Evolutionary conservation across 2,113 vertebrate species (phyloP), one percentile per base, ranked within the genome.

Genomic region (Oreotrochilus melanogaster): DNA sequence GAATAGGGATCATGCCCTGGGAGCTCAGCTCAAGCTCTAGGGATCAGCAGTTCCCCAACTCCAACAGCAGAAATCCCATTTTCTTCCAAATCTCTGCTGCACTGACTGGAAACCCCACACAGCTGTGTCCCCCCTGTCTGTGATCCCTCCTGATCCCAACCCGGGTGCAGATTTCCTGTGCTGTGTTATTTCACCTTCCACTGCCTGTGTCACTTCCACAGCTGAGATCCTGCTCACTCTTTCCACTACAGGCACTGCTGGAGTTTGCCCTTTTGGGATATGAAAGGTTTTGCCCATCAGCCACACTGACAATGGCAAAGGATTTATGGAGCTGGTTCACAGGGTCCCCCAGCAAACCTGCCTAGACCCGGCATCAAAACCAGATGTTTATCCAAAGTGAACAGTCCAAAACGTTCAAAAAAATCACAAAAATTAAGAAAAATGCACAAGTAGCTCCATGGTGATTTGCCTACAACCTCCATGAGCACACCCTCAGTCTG

Each of bases 1-100:
- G 1, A 30, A 16, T 1, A 6, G 18, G 25, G 48, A 27, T 62
- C 30, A 14, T 4, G 2, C 33, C 25, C 10, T 0, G 2, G 43
- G 30, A 78, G 23, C 57, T 43, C 5, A 10, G 19, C 15, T 12
- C 48, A 19, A 18, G 53, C 42, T 69, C 42, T 62, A 54, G 27
- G 67, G 30, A 33, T 47, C 9, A 5, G 37, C n/a, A 27, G 12
- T 12, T 78, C 22, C 42, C 58, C 3, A 0, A 21, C 30, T 71
- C 45, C 31, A 33, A 13, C 39, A 39, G 39, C 11, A 39, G 39
- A 39, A 39, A 39, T 39, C 43, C 37, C 23, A 6, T 18, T 54
- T 27, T 24, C 47, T 56, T 22, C 71, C 25, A 39, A 23, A 25
- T 17, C 61, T 48, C 42, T 31, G 54, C 60, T 35, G 48, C 2